Evolutionary conservation across 2,888 invertebrate genomes (phyloP).

Genomic region (Hirtodrosophila trivittata): DNA sequence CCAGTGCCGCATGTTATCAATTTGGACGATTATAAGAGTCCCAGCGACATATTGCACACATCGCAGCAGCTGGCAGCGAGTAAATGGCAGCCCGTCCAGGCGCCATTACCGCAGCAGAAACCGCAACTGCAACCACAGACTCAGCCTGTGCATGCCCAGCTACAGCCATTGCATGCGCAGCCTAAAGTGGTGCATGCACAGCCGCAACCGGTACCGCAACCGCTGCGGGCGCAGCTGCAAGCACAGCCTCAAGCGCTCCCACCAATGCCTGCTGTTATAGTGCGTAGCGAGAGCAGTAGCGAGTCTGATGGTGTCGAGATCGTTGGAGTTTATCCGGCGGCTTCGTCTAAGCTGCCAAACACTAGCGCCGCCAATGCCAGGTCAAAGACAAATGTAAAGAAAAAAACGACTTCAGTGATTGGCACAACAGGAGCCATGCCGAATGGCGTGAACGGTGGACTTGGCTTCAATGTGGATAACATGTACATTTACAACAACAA

Average conservation of each 20-base stretch:
- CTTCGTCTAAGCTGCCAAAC: conserved; percentile 25
- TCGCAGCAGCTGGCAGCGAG: conserved; percentile 78
- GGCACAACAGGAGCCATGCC: conserved; percentile 25
- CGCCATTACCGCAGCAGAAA: conserved; percentile 31
- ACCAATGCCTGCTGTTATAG: conserved; percentile 20
- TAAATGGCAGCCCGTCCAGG: conserved; percentile 33
- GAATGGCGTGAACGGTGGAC: conserved; percentile 33
- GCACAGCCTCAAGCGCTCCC: no score
- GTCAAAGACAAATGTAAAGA: conserved; percentile 44
- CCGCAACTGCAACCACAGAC: no score
- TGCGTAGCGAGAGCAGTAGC: conserved; percentile 79
- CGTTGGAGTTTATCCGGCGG: conserved; percentile 80
- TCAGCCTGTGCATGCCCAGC: no score
- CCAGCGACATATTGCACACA: conserved; percentile 82
- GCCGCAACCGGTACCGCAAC: no score
- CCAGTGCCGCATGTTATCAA: conserved; percentile 80
- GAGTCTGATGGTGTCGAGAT: conserved; percentile 84
- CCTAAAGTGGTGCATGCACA: no score
- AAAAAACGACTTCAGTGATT: conserved; percentile 31
- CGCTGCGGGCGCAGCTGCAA: background rate
- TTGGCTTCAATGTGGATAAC: conserved; percentile 49
- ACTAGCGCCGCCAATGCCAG: conserved; percentile 1
- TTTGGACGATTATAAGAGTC: conserved; percentile 81
- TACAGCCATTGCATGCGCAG: no score
- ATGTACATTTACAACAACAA: conserved; percentile 53